A percentile compares a stretch with the other conserved stretches of the same genome.
Evolutionary conservation across 2,797 vertebrate genomes (phyloP).

Genomic region (Linurgus olivaceus): DNA sequence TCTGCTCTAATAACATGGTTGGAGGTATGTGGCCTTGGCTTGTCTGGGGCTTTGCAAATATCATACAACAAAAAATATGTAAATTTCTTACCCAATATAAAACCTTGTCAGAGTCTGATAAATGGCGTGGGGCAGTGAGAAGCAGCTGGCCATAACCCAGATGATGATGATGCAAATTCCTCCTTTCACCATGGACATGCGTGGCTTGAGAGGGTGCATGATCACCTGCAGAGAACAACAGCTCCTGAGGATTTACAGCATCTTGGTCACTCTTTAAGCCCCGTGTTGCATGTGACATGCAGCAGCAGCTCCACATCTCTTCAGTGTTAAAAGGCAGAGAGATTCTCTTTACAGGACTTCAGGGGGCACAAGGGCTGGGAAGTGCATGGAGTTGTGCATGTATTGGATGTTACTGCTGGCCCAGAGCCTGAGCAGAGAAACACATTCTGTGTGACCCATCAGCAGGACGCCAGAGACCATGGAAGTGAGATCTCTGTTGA

Average conservation of each 20-base stretch:
- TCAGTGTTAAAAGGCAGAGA: background rate
- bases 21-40: background rate
- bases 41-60: background rate
- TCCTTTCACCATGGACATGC: constrained; percentile 73
- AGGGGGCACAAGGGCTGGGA: background rate
- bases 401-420: background rate
- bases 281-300: fast-evolving
- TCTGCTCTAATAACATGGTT: background rate
- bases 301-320: background rate
- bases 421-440: background rate
- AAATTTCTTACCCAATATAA: constrained; percentile 69
- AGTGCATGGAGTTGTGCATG: background rate
- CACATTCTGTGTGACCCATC: background rate
- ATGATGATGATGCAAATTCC: constrained; percentile 72
- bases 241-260: background rate
- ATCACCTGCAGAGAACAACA: constrained; percentile 64
- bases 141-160: constrained; percentile 78
- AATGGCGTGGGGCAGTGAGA: constrained; percentile 75
- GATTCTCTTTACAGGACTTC: background rate
- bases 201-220: constrained; percentile 73
- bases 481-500: background rate
- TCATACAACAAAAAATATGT: background rate
- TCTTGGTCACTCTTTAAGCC: background rate
- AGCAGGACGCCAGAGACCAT: background rate
- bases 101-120: constrained; percentile 74